Conservation (phyloP, 2,888 invertebrate species). For the Catocala fraxini region DNA sequence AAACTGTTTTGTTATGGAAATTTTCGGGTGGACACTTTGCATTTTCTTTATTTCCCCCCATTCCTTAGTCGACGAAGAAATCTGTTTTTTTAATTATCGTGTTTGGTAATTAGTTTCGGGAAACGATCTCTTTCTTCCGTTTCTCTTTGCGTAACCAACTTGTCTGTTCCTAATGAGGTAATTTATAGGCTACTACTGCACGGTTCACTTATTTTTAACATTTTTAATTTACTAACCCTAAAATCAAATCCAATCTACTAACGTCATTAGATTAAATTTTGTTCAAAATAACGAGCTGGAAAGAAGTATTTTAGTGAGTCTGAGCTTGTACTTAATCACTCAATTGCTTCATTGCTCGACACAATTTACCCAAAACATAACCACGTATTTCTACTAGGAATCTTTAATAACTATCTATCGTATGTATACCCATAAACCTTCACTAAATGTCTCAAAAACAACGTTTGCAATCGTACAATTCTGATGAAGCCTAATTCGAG, state of each 20-base stretch:
- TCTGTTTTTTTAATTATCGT: conserved; percentile 87
- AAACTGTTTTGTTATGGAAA: conserved; percentile 85
- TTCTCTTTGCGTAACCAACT: conserved; percentile 76
- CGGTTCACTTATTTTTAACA: conserved; percentile 34
- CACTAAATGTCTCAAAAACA: background rate
- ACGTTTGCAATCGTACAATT: conserved; percentile 16
- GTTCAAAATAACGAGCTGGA: too few relatives aligned
- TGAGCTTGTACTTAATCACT: too few relatives aligned
- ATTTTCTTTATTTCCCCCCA: conserved; percentile 83
- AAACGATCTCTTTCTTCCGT: conserved; percentile 80
- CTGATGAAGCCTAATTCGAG: conserved; percentile 54
- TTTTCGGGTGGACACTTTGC: conserved; percentile 84
- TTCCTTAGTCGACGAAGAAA: conserved; percentile 72
- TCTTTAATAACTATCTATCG: too few relatives aligned
- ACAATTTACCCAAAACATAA: too few relatives aligned
- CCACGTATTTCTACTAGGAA: too few relatives aligned
- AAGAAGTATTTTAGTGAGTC: too few relatives aligned
- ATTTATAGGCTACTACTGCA: conserved; percentile 75
- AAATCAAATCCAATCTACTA: too few relatives aligned
- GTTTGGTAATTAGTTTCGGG: conserved; percentile 87
- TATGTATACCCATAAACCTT: too few relatives aligned
- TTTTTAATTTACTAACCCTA: conserved; percentile 8
- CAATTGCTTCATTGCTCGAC: too few relatives aligned
- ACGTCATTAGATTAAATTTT: too few relatives aligned
- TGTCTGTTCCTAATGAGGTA: conserved; percentile 82